Percentiles rank a stretch among this genome's conserved stretches.
Evolutionary conservation across 2,888 invertebrate species (phyloP).

Genomic region (Anoncus sp.): DNA sequence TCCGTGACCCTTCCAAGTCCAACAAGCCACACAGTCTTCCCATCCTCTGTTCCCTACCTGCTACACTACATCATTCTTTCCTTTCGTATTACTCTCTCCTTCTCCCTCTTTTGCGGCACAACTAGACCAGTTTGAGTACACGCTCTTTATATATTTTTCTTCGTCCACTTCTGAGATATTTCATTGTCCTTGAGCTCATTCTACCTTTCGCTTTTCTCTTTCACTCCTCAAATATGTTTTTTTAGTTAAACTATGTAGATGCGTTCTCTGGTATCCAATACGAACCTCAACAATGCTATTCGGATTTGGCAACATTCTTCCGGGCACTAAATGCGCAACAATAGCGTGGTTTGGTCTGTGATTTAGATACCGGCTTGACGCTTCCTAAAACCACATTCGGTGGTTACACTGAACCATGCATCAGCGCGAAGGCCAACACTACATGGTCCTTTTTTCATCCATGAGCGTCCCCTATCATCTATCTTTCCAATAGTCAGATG

Average conservation of each 20-base stretch:
- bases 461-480: slow-evolving; percentile 66
- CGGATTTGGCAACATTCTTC: slow-evolving; percentile 81
- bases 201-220: slow-evolving; percentile 44
- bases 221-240: slow-evolving; percentile 53
- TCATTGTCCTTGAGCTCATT: slow-evolving; percentile 59
- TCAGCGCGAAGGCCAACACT: slow-evolving; percentile 51
- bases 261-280: slow-evolving; percentile 29
- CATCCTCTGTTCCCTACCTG: slow-evolving; percentile 55
- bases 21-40: slow-evolving; percentile 58
- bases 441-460: slow-evolving; percentile 50
- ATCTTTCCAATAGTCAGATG: slow-evolving; percentile 67
- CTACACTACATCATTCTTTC: slow-evolving; percentile 46
- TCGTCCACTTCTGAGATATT: slow-evolving; percentile 64
- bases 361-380: slow-evolving; percentile 77
- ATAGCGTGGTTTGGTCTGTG: slow-evolving; percentile 81
- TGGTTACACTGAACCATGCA: slow-evolving; percentile 45
- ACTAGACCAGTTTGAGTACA: slow-evolving; percentile 58
- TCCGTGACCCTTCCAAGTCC: slow-evolving; percentile 66
- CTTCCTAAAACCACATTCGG: slow-evolving; percentile 57
- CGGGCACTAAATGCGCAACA: slow-evolving; percentile 82
- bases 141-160: slow-evolving; percentile 47
- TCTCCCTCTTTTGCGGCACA: slow-evolving; percentile 60
- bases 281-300: slow-evolving; percentile 57
- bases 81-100: slow-evolving; percentile 55
- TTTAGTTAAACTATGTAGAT: slow-evolving; percentile 49